phyloP scores from a whole-genome alignment of 2,888 invertebrate species.

The Calameuta idolon region DNA sequence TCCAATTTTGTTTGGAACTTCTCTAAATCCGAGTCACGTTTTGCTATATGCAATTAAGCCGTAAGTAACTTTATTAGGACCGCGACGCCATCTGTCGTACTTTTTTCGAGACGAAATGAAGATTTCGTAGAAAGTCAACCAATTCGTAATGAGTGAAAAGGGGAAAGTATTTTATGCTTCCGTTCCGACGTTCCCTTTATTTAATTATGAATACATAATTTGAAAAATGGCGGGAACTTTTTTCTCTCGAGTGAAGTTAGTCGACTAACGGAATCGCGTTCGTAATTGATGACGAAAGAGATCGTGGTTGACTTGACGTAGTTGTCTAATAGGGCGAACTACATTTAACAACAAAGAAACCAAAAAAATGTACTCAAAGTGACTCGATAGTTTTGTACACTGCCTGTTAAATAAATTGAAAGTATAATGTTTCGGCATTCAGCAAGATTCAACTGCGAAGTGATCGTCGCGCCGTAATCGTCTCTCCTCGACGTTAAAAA shows the following conservation, averaged over 20 bases:
- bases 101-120: neutral
- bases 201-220: neutral
- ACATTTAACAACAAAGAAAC: neutral
- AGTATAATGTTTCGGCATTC: neutral
- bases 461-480: neutral
- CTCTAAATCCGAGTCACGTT: neutral
- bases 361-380: neutral
- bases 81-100: neutral
- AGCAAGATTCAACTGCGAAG: neutral
- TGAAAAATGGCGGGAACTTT: neutral
- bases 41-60: neutral
- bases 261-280: neutral
- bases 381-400: neutral
- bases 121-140: neutral
- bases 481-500: neutral
- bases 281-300: neutral
- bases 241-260: neutral
- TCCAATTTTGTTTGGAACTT: neutral
- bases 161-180: neutral
- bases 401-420: neutral
- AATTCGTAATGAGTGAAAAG: neutral
- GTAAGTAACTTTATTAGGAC: neutral
- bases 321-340: neutral
- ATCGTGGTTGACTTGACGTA: neutral
- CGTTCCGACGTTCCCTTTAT: neutral